Conservation (phyloP, 2,888 invertebrate genomes). For the Sarcophaga carnaria region DNA sequence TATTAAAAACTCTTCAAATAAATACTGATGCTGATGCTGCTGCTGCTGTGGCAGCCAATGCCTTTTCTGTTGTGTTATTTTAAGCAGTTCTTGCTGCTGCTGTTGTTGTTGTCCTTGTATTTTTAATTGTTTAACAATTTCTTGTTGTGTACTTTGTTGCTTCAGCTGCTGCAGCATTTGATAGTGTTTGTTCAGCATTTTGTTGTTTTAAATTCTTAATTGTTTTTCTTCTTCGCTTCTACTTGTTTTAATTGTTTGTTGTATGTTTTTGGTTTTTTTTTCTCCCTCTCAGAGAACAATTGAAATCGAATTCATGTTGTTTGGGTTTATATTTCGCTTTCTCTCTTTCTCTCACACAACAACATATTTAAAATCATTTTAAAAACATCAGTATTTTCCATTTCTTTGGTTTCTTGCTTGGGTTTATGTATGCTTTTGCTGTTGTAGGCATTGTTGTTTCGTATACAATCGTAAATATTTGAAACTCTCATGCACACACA, state of each 20-base stretch:
- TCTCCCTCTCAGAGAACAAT: not conserved
- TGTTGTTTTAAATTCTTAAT: slow-evolving; percentile 41
- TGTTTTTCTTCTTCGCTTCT: slow-evolving; percentile 1
- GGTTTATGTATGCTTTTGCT: not conserved
- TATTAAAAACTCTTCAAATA: slow-evolving; percentile 33
- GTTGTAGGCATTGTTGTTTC: too few relatives aligned
- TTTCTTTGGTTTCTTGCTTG: not conserved
- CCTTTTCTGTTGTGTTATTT: slow-evolving; percentile 35
- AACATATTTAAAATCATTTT: not conserved
- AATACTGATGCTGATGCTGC: not conserved
- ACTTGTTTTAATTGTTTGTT: not conserved
- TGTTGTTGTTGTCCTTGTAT: slow-evolving; percentile 12
- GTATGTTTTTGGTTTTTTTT: too few relatives aligned
- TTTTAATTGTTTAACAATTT: slow-evolving; percentile 15
- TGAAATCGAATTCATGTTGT: not conserved
- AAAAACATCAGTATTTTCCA: not conserved
- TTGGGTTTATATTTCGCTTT: not conserved
- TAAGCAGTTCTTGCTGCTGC: slow-evolving; percentile 14
- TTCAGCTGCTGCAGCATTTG: slow-evolving; percentile 32
- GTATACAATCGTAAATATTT: too few relatives aligned
- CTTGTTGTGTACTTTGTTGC: slow-evolving; percentile 11
- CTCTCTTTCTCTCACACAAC: not conserved
- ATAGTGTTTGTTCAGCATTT: slow-evolving; percentile 61
- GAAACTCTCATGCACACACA: not conserved
- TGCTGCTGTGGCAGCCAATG: slow-evolving; percentile 13